phyloP scores from a whole-genome alignment of 2,888 invertebrate species.

The Drosophila engyochracea region DNA sequence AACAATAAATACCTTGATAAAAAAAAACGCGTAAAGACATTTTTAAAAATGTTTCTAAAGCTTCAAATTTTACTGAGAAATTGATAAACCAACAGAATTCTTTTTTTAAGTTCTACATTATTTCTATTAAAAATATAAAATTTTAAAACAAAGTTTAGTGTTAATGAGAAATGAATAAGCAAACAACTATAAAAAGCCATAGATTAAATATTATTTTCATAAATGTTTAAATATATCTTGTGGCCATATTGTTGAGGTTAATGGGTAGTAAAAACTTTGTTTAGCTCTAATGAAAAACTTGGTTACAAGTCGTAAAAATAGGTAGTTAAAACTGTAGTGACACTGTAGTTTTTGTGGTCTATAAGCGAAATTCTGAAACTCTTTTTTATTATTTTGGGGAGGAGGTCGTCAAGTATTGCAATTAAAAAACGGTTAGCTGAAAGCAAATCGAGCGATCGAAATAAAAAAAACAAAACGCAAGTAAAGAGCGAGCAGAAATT shows the following conservation, averaged over 20 bases:
- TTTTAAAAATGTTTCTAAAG: neutral
- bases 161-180: neutral
- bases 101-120: neutral
- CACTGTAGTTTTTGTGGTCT: neutral
- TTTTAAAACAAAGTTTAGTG: neutral
- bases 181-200: neutral
- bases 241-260: neutral
- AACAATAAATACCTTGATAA: neutral
- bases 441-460: conserved; percentile 30
- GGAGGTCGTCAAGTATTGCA: conserved; percentile 15
- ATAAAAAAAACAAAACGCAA: neutral
- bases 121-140: neutral
- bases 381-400: conserved; percentile 1
- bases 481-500: conserved; percentile 8
- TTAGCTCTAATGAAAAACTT: neutral
- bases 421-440: conserved; percentile 26
- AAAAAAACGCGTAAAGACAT: too few relatives aligned
- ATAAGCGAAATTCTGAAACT: conserved; percentile 2
- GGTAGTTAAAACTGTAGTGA: neutral
- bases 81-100: neutral
- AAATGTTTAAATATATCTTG: neutral
- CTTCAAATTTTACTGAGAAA: neutral
- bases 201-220: neutral
- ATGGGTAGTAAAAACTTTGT: neutral
- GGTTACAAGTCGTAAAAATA: neutral